phyloP scores from a whole-genome alignment of 1,140 invertebrate species.

The Sminthurides bifidus region DNA sequence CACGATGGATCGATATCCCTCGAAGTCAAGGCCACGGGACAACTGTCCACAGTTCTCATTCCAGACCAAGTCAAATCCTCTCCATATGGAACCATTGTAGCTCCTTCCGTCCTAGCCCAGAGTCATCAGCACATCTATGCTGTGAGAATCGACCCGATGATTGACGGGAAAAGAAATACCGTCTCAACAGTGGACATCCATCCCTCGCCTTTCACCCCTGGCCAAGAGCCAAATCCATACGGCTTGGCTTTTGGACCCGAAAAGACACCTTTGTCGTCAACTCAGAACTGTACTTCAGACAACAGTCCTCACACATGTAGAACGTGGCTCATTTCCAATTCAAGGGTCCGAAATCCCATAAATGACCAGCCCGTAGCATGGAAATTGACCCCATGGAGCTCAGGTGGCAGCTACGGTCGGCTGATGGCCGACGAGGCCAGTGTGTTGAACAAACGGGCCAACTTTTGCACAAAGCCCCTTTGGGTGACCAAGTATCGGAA shows the following conservation, averaged over 20 bases:
- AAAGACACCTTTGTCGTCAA: not conserved
- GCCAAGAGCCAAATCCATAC: constrained; percentile 12
- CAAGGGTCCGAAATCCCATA: not conserved
- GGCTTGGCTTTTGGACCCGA: constrained; percentile 10
- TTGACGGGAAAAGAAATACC: constrained; percentile 18
- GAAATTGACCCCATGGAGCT: constrained; percentile 10
- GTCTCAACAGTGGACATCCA: constrained; percentile 10
- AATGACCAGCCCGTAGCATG: constrained; percentile 13
- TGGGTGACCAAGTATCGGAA: constrained; percentile 16
- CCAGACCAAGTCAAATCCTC: not conserved
- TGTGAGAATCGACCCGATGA: constrained; percentile 12
- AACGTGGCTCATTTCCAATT: constrained; percentile 16
- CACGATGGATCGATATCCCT: constrained; percentile 19
- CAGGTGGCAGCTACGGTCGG: not conserved
- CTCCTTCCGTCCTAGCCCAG: constrained; percentile 12
- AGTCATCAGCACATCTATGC: constrained; percentile 19
- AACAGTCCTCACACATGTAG: not conserved
- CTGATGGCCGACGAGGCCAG: constrained; percentile 18
- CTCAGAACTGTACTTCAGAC: not conserved
- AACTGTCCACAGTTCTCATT: constrained; percentile 13
- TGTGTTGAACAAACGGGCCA: constrained; percentile 19
- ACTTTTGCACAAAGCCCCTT: constrained; percentile 12
- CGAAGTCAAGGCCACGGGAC: constrained; percentile 25
- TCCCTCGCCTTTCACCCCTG: not conserved
- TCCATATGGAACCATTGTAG: constrained; percentile 7